A percentile compares a stretch with the other conserved stretches of the same genome.
These are phyloP conservation scores for Orthosia cruda DNA, from an alignment of 2,888 invertebrate genomes.

Conservation along the genomic window DNA sequence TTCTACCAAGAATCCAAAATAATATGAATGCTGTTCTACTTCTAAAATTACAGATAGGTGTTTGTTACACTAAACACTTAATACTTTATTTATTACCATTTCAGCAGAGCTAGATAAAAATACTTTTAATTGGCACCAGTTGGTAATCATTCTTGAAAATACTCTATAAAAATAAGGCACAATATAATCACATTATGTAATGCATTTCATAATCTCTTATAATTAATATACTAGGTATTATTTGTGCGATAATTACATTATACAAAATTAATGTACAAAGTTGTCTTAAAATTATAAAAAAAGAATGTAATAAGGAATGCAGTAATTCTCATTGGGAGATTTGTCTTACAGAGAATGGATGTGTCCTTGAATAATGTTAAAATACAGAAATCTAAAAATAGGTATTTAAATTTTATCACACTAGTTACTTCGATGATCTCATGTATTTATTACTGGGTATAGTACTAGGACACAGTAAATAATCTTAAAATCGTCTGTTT, in stretches of 20 bases:
- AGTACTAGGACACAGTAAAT: not conserved
- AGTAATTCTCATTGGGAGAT: constrained; percentile 74
- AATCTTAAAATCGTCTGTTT: not conserved
- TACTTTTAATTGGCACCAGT: constrained; percentile 85
- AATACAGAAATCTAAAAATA: not conserved
- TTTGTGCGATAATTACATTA: constrained; percentile 72
- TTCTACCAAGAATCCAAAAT: constrained; percentile 1
- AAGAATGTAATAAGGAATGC: constrained; percentile 80
- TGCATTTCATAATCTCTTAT: constrained; percentile 73
- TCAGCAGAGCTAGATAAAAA: constrained; percentile 50
- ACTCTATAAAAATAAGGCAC: constrained; percentile 83
- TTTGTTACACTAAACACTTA: constrained; percentile 33
- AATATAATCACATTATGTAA: constrained; percentile 81
- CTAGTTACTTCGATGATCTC: constrained; percentile 4
- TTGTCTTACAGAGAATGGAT: constrained; percentile 36
- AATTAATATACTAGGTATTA: constrained; percentile 64
- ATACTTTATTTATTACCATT: constrained; percentile 43
- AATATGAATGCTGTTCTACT: constrained; percentile 40
- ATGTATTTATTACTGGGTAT: constrained; percentile 1
- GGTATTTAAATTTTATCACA: constrained; percentile 9
- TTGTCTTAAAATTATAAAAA: constrained; percentile 48
- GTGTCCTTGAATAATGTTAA: not conserved
- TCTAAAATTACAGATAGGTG: constrained; percentile 41
- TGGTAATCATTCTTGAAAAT: constrained; percentile 79
- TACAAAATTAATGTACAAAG: constrained; percentile 66